Evolutionary conservation across 2,113 vertebrate genomes (phyloP).

Genomic region (Lasiurus borealis): DNA sequence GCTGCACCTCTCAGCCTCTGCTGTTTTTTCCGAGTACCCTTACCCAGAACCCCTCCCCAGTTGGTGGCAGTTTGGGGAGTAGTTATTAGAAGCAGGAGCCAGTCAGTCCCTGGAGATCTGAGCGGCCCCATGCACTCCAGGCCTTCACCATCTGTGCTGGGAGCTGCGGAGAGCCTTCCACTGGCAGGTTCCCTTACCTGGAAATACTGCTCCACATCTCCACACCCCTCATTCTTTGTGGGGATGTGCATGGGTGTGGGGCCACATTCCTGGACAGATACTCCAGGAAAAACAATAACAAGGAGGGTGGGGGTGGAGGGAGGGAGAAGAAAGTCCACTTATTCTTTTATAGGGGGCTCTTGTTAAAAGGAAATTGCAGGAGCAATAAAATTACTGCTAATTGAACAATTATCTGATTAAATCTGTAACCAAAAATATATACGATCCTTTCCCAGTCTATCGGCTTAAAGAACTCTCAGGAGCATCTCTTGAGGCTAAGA

Average conservation of each 20-base stretch:
- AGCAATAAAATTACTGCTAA: constrained; percentile 78
- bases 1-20: background rate
- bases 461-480: constrained; percentile 50
- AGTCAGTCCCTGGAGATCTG: background rate
- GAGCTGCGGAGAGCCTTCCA: background rate
- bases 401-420: constrained; percentile 83
- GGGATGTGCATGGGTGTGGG: background rate
- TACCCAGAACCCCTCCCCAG: background rate
- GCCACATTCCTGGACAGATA: constrained; percentile 72
- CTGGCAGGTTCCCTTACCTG: background rate
- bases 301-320: background rate
- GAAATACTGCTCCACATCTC: background rate
- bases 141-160: background rate
- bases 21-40: background rate
- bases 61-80: background rate
- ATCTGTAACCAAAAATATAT: constrained; percentile 72
- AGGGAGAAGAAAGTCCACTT: background rate
- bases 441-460: background rate
- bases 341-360: constrained; percentile 45
- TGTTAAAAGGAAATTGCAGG: constrained; percentile 75
- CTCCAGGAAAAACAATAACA: constrained; percentile 79
- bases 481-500: constrained; percentile 28
- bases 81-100: background rate
- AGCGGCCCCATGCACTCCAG: background rate
- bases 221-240: background rate